Evolutionary conservation across 2,113 vertebrate species (phyloP).

Genomic region (Hyla sarda): DNA sequence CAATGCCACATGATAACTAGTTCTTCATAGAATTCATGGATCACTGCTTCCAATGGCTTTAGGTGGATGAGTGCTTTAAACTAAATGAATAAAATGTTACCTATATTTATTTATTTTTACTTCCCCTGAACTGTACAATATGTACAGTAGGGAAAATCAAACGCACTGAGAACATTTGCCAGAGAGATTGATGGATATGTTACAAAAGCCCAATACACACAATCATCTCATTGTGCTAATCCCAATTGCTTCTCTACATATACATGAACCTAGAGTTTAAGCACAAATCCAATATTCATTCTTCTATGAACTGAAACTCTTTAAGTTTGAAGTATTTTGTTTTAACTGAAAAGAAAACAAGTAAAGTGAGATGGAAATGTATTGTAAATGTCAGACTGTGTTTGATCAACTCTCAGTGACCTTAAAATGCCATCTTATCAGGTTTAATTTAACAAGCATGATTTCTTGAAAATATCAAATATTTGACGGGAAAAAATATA

Average conservation of each 20-base stretch:
- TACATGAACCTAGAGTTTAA: slow-evolving; percentile 28
- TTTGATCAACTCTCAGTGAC: slow-evolving; percentile 68
- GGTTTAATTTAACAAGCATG: slow-evolving; percentile 69
- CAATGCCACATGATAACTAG: too few species aligned
- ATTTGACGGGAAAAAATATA: slow-evolving; percentile 70
- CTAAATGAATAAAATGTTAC: not conserved
- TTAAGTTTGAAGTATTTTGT: slow-evolving; percentile 63
- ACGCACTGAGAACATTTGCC: not conserved
- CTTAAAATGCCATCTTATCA: slow-evolving; percentile 70
- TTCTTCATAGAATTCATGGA: too few species aligned
- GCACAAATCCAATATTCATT: slow-evolving; percentile 59
- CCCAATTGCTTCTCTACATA: not conserved
- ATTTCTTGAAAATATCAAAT: slow-evolving; percentile 73
- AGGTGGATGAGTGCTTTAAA: not conserved
- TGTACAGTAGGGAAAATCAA: not conserved
- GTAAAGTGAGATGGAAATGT: slow-evolving; percentile 62
- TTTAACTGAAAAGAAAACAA: slow-evolving; percentile 66
- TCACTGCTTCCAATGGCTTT: not conserved
- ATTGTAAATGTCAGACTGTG: slow-evolving; percentile 68
- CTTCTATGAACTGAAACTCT: slow-evolving; percentile 60
- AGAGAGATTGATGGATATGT: slow-evolving; percentile 17
- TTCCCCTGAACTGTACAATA: not conserved
- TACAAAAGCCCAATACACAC: slow-evolving; percentile 10
- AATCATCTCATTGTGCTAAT: slow-evolving; percentile 24
- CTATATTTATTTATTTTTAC: not conserved